Evolutionary conservation across 2,113 vertebrate genomes (phyloP).

Genomic region (Panthera uncia): DNA sequence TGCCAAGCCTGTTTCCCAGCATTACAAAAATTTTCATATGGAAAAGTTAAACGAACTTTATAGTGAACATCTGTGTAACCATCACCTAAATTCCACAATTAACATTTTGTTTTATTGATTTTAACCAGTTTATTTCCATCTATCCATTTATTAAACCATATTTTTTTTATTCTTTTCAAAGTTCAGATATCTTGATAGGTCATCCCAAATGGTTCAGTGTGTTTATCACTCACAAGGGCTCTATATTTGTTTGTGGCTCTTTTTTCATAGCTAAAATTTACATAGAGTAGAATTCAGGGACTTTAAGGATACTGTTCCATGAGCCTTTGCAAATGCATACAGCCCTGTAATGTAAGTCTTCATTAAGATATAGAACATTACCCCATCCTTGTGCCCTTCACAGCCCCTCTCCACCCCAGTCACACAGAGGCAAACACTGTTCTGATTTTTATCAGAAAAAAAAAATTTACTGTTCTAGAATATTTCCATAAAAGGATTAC

Average conservation of each 20-base stretch:
- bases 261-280: background rate
- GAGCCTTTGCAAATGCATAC: background rate
- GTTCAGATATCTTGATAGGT: background rate
- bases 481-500: background rate
- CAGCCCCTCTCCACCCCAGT: too few species aligned
- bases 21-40: background rate
- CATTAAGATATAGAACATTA: background rate
- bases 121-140: background rate
- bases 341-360: background rate
- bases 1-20: background rate
- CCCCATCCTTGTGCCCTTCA: rapidly evolving
- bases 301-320: background rate
- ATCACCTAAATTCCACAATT: background rate
- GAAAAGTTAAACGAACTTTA: background rate
- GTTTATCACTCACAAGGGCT: too few species aligned
- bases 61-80: background rate
- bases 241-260: background rate
- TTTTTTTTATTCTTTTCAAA: background rate
- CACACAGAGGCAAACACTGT: too few species aligned
- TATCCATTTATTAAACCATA: too few species aligned
- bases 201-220: background rate
- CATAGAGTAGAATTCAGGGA: background rate
- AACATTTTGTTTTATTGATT: background rate
- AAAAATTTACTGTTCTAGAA: background rate
- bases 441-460: background rate